phyloP scores from a whole-genome alignment of 92 coral and sea anemone genomes.

The Phenganax marumi region DNA sequence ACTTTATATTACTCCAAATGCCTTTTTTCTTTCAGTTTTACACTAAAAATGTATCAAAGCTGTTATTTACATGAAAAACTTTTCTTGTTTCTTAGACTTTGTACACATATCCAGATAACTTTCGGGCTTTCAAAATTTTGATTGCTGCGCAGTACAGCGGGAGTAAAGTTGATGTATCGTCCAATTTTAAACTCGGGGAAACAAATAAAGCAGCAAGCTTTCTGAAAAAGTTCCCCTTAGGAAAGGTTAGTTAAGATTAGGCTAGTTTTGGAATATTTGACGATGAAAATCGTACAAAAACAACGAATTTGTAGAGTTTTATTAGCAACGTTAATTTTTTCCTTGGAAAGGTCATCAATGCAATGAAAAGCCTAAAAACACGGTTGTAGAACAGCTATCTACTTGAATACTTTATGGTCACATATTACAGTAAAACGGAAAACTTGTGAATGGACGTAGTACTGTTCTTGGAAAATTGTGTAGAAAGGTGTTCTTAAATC shows the following conservation, averaged over 20 bases:
- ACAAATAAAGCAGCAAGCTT: conserved; percentile 85
- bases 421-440: too few relatives aligned
- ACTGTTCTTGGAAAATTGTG: too few relatives aligned
- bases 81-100: conserved; percentile 64
- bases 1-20: background rate
- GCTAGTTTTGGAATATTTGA: background rate
- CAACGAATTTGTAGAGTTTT: background rate
- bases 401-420: too few relatives aligned
- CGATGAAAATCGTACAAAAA: background rate
- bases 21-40: background rate
- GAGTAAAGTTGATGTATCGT: conserved; percentile 71
- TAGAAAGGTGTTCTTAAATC: too few relatives aligned
- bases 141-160: conserved; percentile 99
- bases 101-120: conserved; percentile 97
- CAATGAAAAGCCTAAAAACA: too few relatives aligned
- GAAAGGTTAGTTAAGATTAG: conserved; percentile 68
- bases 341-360: too few relatives aligned
- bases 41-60: background rate
- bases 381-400: too few relatives aligned
- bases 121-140: conserved; percentile 93
- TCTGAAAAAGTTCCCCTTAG: conserved; percentile 86
- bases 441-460: too few relatives aligned
- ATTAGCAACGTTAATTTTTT: background rate
- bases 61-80: conserved; percentile 17
- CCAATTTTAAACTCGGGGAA: conserved; percentile 81